Base-by-base conservation (phyloP, 2,888 invertebrate genomes). In the Drosophila koepferae region DNA sequence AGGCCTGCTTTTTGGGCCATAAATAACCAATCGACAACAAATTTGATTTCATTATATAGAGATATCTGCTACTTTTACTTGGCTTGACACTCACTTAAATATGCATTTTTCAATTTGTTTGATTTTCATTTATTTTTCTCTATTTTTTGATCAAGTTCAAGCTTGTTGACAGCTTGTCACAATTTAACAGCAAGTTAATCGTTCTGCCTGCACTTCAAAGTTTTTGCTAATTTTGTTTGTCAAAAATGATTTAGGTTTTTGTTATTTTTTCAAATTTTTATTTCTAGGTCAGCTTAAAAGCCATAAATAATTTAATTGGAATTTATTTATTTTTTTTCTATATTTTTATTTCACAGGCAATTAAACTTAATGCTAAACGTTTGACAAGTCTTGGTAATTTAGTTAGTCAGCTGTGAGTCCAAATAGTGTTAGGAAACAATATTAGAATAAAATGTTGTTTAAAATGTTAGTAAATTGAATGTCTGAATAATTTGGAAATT, bases 11-110 rank as follows among this genome's bases (percentile, higher is more conserved):
- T 51, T 51, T 7, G 14, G 14, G 38, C 16, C 53, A 38, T 54
- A 54, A 36, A 51, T 51, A 54, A 36, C 9, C 38, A 54, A 20
- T 38, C 23, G 49, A 12, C 49, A 51, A 51, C 31, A 51, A 51
- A 51, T 51, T 51, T 34, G 18, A 12, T 12, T 34, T 51, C n/a
- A 51, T 34, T 51, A 31, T 34, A 10, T 12, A 9, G 18, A 9
- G 18, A 51, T 34, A 51, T 34, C 18, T 51, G 9, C 23, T 38
- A 38, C 38, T 54, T 54, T 54, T 54, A 38, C 53, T 38, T 36
- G 9, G 36, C 36, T 36, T 23, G 53, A 38, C 53, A 38, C 36
- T 54, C 53, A 38, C 20, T 54, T 18, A 31, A 41, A 41, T 36
- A 51, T 51, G 34, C 14, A 51, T 51, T 36, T 28, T n/a, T 55